phyloP scores from a whole-genome alignment of 1,140 invertebrate species.

The Bombus ignitus region DNA sequence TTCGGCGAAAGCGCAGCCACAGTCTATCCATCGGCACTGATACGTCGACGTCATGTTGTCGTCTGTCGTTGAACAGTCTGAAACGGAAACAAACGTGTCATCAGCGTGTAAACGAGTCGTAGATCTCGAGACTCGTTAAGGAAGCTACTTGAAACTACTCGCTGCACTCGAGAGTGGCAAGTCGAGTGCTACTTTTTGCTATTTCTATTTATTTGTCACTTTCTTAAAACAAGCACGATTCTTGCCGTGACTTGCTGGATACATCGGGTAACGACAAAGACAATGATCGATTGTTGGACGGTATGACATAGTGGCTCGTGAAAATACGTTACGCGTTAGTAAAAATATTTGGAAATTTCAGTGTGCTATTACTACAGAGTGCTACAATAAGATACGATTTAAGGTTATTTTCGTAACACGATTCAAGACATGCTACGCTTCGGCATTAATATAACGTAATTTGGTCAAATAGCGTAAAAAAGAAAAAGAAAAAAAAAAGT shows the following conservation, averaged over 20 bases:
- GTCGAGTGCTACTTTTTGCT: background rate
- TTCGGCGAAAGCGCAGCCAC: constrained; percentile 89
- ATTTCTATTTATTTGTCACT: constrained; percentile 10
- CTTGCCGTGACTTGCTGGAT: no score
- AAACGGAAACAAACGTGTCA: constrained; percentile 41
- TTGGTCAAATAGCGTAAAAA: no score
- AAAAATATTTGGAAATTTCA: no score
- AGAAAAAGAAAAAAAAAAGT: rapidly evolving
- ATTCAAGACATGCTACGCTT: no score
- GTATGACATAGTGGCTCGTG: rapidly evolving
- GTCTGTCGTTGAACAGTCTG: constrained; percentile 67
- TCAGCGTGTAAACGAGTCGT: constrained; percentile 9
- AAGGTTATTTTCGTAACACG: no score
- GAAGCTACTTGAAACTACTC: constrained; percentile 3
- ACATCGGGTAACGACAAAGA: no score
- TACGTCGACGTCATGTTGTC: constrained; percentile 70
- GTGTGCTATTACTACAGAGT: no score
- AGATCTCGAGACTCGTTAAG: background rate
- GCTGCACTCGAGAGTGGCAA: background rate
- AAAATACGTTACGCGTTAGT: background rate
- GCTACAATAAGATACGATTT: no score
- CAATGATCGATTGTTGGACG: background rate
- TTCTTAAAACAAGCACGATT: background rate
- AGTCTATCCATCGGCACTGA: constrained; percentile 93
- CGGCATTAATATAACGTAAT: rapidly evolving